These are phyloP conservation scores for Asteroscopus sphinx DNA, from an alignment of 2,888 invertebrate species.

Conservation along the genomic window DNA sequence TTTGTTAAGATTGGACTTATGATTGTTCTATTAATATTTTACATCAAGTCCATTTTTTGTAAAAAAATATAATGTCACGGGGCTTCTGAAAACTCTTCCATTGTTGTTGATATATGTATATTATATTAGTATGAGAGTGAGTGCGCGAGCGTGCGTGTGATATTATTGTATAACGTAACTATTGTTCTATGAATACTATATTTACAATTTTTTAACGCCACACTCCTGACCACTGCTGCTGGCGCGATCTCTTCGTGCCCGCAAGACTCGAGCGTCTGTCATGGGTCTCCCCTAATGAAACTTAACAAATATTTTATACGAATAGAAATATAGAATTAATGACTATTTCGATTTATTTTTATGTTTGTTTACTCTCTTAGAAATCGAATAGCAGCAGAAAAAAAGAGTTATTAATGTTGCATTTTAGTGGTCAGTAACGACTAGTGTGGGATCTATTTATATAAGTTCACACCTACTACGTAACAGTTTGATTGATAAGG, in stretches of 20 bases:
- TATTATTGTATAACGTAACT: conserved; percentile 59
- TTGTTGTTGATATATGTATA: conserved; percentile 76
- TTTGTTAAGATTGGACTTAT: conserved; percentile 55
- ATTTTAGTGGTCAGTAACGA: conserved; percentile 60
- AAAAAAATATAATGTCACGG: conserved; percentile 70
- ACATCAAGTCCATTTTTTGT: conserved; percentile 60
- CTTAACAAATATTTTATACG: conserved; percentile 52
- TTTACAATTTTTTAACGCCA: conserved; percentile 64
- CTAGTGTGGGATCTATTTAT: conserved; percentile 55
- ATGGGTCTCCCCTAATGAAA: conserved; percentile 17
- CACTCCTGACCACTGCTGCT: conserved; percentile 50
- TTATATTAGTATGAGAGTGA: conserved; percentile 65
- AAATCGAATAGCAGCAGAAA: conserved; percentile 49
- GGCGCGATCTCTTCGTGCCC: conserved; percentile 14
- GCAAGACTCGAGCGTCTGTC: conserved; percentile 16
- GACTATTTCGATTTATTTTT: conserved; percentile 77
- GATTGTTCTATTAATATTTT: conserved; percentile 51
- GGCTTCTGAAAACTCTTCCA: conserved; percentile 86
- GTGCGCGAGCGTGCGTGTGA: conserved; percentile 71
- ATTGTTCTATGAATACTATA: conserved; percentile 62
- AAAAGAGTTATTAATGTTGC: conserved; percentile 39
- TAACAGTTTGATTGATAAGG: conserved; percentile 56
- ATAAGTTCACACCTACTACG: conserved; percentile 51
- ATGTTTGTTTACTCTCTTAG: conserved; percentile 70
- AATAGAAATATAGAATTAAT: conserved; percentile 35